A percentile compares a stretch with the other conserved stretches of the same genome.
These are phyloP conservation scores for Hippocampus comes DNA, from an alignment of 2,113 vertebrate species.

Conservation along the genomic window DNA sequence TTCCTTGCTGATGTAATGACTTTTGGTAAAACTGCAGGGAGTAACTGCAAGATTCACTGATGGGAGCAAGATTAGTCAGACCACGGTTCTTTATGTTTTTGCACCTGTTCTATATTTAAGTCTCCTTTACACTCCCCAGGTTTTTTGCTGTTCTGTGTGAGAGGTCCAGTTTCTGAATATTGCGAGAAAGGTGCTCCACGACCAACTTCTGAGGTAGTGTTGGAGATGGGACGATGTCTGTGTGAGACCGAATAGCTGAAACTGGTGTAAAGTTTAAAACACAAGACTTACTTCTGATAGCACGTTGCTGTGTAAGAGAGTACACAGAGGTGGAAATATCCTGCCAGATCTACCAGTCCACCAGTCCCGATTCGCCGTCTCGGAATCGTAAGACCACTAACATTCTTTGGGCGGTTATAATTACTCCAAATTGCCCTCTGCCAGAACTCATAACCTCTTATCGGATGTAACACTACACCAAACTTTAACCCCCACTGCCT, in stretches of 20 bases:
- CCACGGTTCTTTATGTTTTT: not conserved
- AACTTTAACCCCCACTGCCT: slow-evolving; percentile 69
- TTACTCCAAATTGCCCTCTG: slow-evolving; percentile 64
- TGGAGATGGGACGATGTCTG: not conserved
- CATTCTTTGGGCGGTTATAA: slow-evolving; percentile 73
- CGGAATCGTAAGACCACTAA: slow-evolving; percentile 66
- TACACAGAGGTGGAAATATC: not conserved
- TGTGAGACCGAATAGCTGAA: not conserved
- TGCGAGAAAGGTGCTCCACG: not conserved
- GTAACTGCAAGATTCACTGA: slow-evolving; percentile 7
- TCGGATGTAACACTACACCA: slow-evolving; percentile 77
- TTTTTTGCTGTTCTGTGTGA: not conserved
- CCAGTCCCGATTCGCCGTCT: not conserved
- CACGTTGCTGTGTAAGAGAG: not conserved
- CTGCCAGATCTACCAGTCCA: not conserved
- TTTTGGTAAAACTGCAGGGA: slow-evolving; percentile 27
- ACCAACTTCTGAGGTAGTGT: not conserved
- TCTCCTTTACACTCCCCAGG: not conserved
- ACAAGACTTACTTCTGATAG: not conserved
- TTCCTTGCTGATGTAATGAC: slow-evolving; percentile 64
- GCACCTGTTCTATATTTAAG: not conserved
- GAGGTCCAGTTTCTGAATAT: not conserved
- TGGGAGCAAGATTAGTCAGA: not conserved
- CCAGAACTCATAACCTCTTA: slow-evolving; percentile 75
- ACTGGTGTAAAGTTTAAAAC: not conserved